These are phyloP conservation scores for Sinocyclocheilus maitianheensis DNA, from an alignment of 2,113 vertebrate species.

Conservation along the genomic window DNA sequence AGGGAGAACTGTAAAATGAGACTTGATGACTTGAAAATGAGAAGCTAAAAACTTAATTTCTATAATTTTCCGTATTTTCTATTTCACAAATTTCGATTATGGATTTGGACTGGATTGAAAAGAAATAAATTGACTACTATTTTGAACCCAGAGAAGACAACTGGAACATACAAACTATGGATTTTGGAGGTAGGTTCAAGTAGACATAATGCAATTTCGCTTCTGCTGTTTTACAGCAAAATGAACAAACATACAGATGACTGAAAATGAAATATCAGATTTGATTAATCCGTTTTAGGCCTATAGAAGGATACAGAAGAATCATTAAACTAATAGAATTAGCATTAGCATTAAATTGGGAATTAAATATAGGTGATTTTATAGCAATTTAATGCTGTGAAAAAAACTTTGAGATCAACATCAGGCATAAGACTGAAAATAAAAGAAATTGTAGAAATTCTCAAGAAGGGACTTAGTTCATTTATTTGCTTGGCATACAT, in stretches of 20 bases:
- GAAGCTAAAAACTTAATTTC: background rate
- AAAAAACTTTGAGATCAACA: background rate
- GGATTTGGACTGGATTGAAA: background rate
- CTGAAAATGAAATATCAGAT: background rate
- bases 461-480: background rate
- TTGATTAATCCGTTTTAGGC: background rate
- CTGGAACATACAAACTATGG: background rate
- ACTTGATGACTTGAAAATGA: background rate
- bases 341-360: background rate
- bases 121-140: background rate
- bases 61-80: too few species aligned
- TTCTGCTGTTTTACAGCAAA: background rate
- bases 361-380: background rate
- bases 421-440: background rate
- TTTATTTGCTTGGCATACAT: background rate
- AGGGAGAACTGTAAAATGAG: too few species aligned
- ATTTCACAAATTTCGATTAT: background rate
- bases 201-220: background rate
- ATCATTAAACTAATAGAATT: background rate
- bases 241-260: background rate
- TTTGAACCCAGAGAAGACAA: background rate
- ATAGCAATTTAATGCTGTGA: background rate
- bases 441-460: background rate
- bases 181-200: background rate
- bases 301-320: background rate